Base-by-base conservation (phyloP, 2,888 invertebrate genomes). In the Caenorhabditis doughertyi region DNA sequence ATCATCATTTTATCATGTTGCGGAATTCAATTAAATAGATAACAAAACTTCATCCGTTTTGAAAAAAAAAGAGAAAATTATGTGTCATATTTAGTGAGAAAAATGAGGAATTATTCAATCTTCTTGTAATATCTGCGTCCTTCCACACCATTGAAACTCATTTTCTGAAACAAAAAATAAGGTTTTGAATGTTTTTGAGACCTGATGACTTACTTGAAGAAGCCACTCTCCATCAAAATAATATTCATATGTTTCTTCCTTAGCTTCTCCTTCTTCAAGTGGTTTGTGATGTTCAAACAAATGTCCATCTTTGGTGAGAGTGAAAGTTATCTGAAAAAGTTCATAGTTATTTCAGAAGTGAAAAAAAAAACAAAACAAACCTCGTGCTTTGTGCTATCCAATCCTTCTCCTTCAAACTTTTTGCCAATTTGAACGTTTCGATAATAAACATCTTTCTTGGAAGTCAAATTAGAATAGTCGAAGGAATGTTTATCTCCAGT, bases 391-490 rank as follows among this genome's bases (percentile, higher is more conserved):
- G 86, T 85, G 68, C 84, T 87, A 83, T 90, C 90, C 39, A 90
- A 77, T 71, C 89, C 90, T 62, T 89, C 90, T 60, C 85, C 90
- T 18, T 77, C 72, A 84, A 90, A 90, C 21, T 87, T 62, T 73
- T 89, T 84, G 56, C 87, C 89, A 55, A 90, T 70, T 44, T 84
- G 73, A 62, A 90, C 84, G 53, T 85, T 81, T 51, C 84, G 86
- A 89, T 90, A 91, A 72, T 85, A 84, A n/a, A 90, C 89, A 71
- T 89, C 83, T 74, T 90, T 90, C 85, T 90, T 90, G 21, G 89
- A 86, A 21, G 90, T 89, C 70, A 86, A 70, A 81, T 90, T 89
- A 25, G 85, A 82, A 74, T 83, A 88, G 62, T 86, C 83, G 84
- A 88, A 85, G 16, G 44, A 18, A 56, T 56, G 49, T 25, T 62